Percentiles rank a stretch among this genome's conserved stretches.
These are phyloP conservation scores for Falcunculus frontatus DNA, from an alignment of 2,113 vertebrate species.

Conservation along the genomic window DNA sequence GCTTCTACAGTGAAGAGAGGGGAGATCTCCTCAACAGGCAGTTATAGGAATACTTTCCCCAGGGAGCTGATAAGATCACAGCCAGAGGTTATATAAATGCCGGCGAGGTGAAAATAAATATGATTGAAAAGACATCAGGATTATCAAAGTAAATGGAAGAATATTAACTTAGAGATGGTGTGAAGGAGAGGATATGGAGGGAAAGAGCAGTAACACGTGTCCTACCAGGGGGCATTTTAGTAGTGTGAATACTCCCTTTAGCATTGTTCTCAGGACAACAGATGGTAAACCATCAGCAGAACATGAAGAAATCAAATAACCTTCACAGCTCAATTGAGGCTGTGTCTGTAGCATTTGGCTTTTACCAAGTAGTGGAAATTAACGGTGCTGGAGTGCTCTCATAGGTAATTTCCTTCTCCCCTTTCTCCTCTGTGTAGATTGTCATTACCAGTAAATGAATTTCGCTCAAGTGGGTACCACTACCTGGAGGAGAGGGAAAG, in stretches of 20 bases:
- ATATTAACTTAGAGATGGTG: background rate
- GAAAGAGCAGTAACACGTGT: background rate
- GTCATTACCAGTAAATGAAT: slow-evolving; percentile 31
- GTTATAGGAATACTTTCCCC: background rate
- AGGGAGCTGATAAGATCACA: background rate
- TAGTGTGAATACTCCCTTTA: slow-evolving; percentile 2
- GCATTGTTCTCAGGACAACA: slow-evolving; percentile 16
- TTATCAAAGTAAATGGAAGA: background rate
- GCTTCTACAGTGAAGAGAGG: background rate
- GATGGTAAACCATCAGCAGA: slow-evolving; percentile 39
- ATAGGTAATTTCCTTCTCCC: background rate
- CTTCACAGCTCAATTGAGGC: slow-evolving; percentile 26
- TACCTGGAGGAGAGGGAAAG: background rate
- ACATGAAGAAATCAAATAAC: slow-evolving; percentile 41
- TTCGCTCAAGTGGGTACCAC: background rate
- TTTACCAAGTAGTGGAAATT: slow-evolving; percentile 12
- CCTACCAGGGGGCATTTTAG: background rate
- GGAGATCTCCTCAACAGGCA: background rate
- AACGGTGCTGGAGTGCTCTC: background rate
- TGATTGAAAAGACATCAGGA: background rate
- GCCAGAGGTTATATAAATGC: background rate
- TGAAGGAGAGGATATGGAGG: background rate
- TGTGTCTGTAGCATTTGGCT: background rate
- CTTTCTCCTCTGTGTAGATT: background rate
- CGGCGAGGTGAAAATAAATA: background rate